These are phyloP conservation scores for Nomia melanderi DNA, from an alignment of 1,140 invertebrate genomes.

Conservation along the genomic window DNA sequence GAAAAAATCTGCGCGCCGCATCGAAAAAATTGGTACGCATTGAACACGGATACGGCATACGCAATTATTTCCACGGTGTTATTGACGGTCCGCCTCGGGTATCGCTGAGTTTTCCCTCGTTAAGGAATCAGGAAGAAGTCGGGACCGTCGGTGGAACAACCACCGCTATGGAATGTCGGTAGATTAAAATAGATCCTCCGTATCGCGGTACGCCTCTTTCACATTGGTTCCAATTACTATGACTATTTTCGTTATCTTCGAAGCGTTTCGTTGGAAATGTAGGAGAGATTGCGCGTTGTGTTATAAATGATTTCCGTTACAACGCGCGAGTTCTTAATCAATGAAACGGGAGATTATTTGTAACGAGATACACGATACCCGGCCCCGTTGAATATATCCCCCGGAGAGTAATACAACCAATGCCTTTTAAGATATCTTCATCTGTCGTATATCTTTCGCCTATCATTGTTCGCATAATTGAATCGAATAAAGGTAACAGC, in stretches of 20 bases:
- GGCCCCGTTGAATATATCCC: too few relatives aligned
- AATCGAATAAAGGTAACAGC: too few relatives aligned
- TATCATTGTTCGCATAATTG: too few relatives aligned
- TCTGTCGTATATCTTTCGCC: too few relatives aligned
- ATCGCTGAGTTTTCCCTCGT: neutral
- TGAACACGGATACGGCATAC: neutral
- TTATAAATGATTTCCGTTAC: too few relatives aligned
- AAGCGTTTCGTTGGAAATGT: neutral
- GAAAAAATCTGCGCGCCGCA: neutral
- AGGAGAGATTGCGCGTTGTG: too few relatives aligned
- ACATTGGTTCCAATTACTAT: neutral
- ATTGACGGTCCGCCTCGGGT: conserved; percentile 2
- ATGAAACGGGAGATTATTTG: neutral
- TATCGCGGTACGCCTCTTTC: neutral
- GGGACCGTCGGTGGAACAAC: neutral
- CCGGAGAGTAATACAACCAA: too few relatives aligned
- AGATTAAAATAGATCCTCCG: neutral
- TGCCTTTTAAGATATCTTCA: too few relatives aligned
- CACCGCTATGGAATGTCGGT: neutral
- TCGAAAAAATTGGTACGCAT: neutral
- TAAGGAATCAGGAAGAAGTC: conserved; percentile 4
- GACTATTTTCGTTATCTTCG: neutral
- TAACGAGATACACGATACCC: too few relatives aligned
- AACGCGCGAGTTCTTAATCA: neutral
- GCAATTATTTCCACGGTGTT: neutral